Base-by-base conservation (phyloP, 2,113 vertebrate species). In the Ailuropoda melanoleuca region DNA sequence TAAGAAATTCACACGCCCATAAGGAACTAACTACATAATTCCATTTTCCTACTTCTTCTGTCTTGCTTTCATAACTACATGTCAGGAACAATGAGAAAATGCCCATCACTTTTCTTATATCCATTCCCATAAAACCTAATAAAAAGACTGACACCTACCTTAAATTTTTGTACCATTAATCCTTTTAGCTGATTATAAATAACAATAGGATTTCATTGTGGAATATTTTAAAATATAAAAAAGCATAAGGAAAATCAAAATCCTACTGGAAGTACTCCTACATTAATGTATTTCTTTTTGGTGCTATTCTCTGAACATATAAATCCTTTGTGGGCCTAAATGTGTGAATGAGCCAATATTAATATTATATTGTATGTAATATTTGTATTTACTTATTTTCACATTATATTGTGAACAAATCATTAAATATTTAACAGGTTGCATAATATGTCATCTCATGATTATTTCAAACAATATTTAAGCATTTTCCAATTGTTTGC, bases 1-100 rank as follows among this genome's bases (percentile, higher is more conserved):
- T 93, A 88, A 94, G 96, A 94, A 88, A 95, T 82, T 48, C 72
- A 94, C 46, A 91, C n/a, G 91, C 80, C 75, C 89, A 92, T 26
- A 89, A 74, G 75, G 34, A 83, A 50, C 53, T 83, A 93, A 90
- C 72, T 93, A 56, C 50, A 89, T 82, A 48, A 87, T 90, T 93
- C 86, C 56, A 53, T 91, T 95, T 94, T 93, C 18, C 12, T n/a
- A 29, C 64, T 97, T 95, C 43, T 93, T 70, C 64, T 60, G 13
- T 90, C 6, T 91, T 89, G 55, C 72, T 95, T 89, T 56, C 31
- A 82, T 64, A 97, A 93, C 91, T 88, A 72, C 15, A 55, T 77
- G 31, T 64, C 66, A 92, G 53, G 10, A 11, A 24, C 88, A 90
- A 50, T 80, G 64, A 92, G 82, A 96, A 97, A 97, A 92, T 56